Base-by-base conservation (phyloP, 1,140 invertebrate genomes). In the Drosophila kohkoa region DNA sequence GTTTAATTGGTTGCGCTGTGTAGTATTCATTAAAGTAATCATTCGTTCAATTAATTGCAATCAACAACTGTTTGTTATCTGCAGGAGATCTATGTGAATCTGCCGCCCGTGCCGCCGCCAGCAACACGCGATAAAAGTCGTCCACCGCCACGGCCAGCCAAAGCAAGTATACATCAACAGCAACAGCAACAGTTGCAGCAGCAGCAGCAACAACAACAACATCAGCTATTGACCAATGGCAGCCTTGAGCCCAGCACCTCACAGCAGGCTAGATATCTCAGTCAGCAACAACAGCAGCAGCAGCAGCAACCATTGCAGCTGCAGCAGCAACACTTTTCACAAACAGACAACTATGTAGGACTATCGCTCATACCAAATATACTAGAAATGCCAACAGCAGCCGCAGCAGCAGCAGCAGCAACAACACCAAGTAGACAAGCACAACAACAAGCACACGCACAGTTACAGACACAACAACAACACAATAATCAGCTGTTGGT, bases 21-120 rank as follows among this genome's bases (percentile, higher is more conserved):
- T 15, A 11, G 48, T 15, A 15, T 43, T n/a, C 11, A 62, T 60
- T 59, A 15, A 11, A 51, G 13, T 32, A 20, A 25, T 49, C 30
- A 41, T 35, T 48, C 8, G 25, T 1, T 45, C 16, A 38, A 68
- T 67, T 41, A 43, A 55, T 25, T 15, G 46, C 43, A 6, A 10
- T 28, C 43, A 5, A 16, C 46, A 28, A 8, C 11, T 52, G 6
- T 10, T n/a, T 45, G 28, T 69, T 71, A 16, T 20, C 35, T 70
- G 49, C 68, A 92, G 91, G 91, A 91, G 68, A 91, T 92, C 73
- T 92, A 92, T 82, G 91, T 92, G 25, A 92, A 92, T 81, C 58
- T 92, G 62, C 91, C 91, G 63, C 89, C 91, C 5, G 81, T 89
- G 60, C 87, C 87, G 57, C 89, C 91, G 58, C 81, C 89, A 45